Percentiles rank a stretch among this genome's conserved stretches.
These are phyloP conservation scores for Drosophila lini DNA, from an alignment of 1,140 invertebrate genomes.

Conservation along the genomic window DNA sequence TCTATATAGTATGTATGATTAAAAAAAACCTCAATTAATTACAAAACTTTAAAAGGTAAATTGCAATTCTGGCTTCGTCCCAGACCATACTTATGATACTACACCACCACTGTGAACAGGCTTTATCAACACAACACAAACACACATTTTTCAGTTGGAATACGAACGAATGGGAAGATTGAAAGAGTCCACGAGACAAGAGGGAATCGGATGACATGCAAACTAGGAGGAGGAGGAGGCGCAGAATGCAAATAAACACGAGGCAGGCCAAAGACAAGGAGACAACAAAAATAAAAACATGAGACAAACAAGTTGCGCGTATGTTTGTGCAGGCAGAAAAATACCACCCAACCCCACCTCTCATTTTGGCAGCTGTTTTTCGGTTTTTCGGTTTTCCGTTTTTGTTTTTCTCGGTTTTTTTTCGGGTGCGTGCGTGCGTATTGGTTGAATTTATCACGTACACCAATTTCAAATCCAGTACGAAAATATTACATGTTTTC, in stretches of 20 bases:
- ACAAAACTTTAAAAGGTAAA: neutral
- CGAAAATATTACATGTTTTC: constrained; percentile 5
- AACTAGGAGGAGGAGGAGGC: constrained; percentile 6
- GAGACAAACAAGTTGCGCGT: constrained; percentile 54
- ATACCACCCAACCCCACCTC: constrained; percentile 9
- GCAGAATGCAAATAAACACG: constrained; percentile 34
- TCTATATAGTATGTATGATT: neutral
- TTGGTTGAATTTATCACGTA: constrained; percentile 72
- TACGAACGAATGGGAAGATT: neutral
- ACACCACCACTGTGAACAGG: constrained; percentile 8
- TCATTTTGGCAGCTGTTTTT: constrained; percentile 30
- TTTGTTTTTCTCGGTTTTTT: constrained; percentile 29
- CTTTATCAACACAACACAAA: constrained; percentile 9
- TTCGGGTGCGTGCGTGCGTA: constrained; percentile 63
- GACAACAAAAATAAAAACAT: constrained; percentile 32
- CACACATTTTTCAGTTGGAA: constrained; percentile 6
- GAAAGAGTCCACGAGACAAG: constrained; percentile 8
- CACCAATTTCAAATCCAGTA: constrained; percentile 47
- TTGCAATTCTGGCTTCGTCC: neutral
- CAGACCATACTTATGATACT: neutral
- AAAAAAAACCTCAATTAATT: neutral
- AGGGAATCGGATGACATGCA: constrained; percentile 23
- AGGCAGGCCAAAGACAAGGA: constrained; percentile 12
- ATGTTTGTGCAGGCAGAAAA: constrained; percentile 30
- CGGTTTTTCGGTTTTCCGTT: constrained; percentile 19